phyloP scores from a whole-genome alignment of 2,113 vertebrate species.

The Ammodytes marinus region DNA sequence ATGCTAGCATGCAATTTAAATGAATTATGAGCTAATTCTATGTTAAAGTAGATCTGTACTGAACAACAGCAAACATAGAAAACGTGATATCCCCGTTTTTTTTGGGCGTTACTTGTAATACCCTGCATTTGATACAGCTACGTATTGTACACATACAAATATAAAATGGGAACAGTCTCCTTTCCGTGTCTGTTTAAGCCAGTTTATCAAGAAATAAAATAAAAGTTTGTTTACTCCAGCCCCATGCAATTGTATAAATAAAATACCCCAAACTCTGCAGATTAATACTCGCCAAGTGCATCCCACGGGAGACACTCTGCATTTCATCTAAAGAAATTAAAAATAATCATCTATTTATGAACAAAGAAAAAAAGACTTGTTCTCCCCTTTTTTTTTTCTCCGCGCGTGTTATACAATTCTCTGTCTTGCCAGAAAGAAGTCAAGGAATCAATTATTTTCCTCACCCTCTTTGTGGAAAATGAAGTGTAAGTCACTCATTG shows the following conservation, averaged over 20 bases:
- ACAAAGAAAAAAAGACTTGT: conserved; percentile 70
- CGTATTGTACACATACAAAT: background rate
- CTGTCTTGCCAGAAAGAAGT: conserved; percentile 66
- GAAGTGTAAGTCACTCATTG: conserved; percentile 73
- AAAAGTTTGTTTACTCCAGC: conserved; percentile 70
- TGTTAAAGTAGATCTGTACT: background rate
- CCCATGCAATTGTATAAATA: conserved; percentile 65
- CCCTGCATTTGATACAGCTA: background rate
- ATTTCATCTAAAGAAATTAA: conserved; percentile 86
- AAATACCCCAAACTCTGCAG: conserved; percentile 61
- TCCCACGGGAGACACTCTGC: conserved; percentile 76
- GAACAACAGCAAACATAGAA: background rate
- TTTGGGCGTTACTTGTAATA: background rate
- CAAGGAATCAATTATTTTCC: conserved; percentile 70
- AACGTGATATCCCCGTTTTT: background rate
- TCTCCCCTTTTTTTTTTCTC: conserved; percentile 50
- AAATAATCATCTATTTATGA: conserved; percentile 86
- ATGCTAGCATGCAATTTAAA: background rate
- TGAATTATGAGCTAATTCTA: conserved; percentile 5
- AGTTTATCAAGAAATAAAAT: conserved; percentile 45
- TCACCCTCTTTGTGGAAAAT: conserved; percentile 65
- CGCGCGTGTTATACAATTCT: conserved; percentile 70
- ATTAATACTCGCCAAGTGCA: conserved; percentile 62
- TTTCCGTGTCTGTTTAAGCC: conserved; percentile 67
- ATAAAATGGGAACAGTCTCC: conserved; percentile 44